phyloP scores from a whole-genome alignment of 2,888 invertebrate genomes.

The Halictus ligatus region DNA sequence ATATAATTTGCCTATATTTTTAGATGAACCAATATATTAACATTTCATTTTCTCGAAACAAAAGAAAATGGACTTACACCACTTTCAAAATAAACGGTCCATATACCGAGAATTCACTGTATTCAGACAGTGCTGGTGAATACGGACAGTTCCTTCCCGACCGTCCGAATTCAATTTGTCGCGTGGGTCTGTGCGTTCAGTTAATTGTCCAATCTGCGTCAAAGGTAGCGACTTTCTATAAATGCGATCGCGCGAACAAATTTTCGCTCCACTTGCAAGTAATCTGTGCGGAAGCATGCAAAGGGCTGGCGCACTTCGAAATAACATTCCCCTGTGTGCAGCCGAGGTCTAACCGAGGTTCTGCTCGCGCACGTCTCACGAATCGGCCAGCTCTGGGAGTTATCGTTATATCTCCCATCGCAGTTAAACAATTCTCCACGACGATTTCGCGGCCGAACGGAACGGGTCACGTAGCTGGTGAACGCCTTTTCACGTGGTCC shows the following conservation, averaged over 20 bases:
- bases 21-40: no score
- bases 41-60: no score
- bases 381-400: conserved; percentile 25
- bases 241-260: conserved; percentile 6
- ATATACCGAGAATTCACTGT: no score
- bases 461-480: conserved; percentile 37
- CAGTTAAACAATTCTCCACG: conserved; percentile 61
- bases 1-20: no score
- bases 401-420: conserved; percentile 55
- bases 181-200: background rate
- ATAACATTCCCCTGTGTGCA: conserved; percentile 39
- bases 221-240: background rate
- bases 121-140: background rate
- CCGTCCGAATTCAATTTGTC: background rate
- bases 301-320: conserved; percentile 39
- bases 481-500: conserved; percentile 73
- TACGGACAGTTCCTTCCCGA: background rate
- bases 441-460: conserved; percentile 43
- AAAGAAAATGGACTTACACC: no score
- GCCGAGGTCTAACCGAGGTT: background rate
- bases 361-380: background rate
- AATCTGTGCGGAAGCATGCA: conserved; percentile 28
- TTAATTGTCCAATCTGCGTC: background rate
- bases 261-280: conserved; percentile 29
- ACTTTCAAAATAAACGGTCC: no score